Percentiles rank a stretch among this genome's conserved stretches.
Evolutionary conservation across 2,113 vertebrate species (phyloP).

Genomic region (Tupaia chinensis): DNA sequence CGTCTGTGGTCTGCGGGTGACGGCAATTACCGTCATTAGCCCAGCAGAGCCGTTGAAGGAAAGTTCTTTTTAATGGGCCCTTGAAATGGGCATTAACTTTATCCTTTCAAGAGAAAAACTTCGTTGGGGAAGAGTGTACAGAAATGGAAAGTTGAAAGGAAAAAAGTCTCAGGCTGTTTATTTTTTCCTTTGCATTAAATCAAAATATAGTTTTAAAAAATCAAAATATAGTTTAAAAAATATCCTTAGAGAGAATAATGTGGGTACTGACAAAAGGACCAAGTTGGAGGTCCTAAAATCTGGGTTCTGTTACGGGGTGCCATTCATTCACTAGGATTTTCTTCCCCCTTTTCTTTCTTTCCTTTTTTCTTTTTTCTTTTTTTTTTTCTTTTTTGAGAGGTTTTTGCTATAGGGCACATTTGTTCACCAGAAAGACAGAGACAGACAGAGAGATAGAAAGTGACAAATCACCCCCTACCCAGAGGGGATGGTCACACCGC

Average conservation of each 20-base stretch:
- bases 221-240: background rate
- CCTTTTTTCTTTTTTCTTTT: too few species aligned
- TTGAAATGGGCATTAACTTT: slow-evolving; percentile 60
- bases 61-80: slow-evolving; percentile 61
- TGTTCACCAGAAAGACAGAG: too few species aligned
- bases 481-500: too few species aligned
- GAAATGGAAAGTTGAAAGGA: slow-evolving; percentile 50
- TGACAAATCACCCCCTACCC: too few species aligned
- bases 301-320: background rate
- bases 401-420: too few species aligned
- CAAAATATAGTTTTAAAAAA: background rate
- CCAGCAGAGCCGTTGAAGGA: slow-evolving; percentile 3
- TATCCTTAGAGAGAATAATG: background rate
- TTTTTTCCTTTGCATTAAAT: slow-evolving; percentile 38
- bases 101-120: slow-evolving; percentile 56
- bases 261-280: background rate
- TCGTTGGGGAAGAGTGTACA: background rate
- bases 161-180: slow-evolving; percentile 19
- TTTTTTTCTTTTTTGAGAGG: too few species aligned
- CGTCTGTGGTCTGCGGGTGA: slow-evolving; percentile 41
- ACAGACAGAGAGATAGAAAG: too few species aligned
- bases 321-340: background rate
- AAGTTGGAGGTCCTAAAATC: background rate
- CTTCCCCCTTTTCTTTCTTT: too few species aligned
- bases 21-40: slow-evolving; percentile 72